Conservation (phyloP, 2,888 invertebrate species). For the Gordius sp. region DNA sequence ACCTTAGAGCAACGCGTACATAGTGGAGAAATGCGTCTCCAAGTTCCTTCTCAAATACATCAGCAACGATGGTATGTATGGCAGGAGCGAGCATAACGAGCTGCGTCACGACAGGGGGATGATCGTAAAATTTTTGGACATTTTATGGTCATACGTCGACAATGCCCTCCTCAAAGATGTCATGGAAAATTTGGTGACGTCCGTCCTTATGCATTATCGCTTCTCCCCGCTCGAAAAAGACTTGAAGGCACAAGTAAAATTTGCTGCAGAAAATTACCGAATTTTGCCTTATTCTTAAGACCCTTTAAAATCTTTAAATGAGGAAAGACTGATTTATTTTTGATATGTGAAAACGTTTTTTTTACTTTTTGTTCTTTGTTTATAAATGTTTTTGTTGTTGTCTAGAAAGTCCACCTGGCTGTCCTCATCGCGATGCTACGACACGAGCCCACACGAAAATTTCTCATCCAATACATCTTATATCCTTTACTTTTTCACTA, state of each 20-base stretch:
- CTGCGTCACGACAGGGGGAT: not conserved
- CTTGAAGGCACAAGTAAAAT: not conserved
- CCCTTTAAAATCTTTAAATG: no score
- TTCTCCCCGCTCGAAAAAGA: not conserved
- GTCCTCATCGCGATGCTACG: not conserved
- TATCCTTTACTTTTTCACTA: constrained; percentile 1
- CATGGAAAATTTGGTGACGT: constrained; percentile 7
- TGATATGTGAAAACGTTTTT: not conserved
- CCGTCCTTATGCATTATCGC: not conserved
- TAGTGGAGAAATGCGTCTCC: not conserved
- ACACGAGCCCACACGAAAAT: constrained; percentile 6
- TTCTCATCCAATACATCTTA: not conserved
- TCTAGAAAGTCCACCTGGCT: not conserved
- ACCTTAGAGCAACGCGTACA: not conserved
- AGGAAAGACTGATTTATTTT: not conserved
- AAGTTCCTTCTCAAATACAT: not conserved
- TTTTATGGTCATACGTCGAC: not conserved
- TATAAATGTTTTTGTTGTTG: no score
- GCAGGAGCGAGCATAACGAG: not conserved
- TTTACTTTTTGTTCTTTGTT: not conserved
- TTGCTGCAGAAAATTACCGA: no score
- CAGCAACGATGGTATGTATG: not conserved
- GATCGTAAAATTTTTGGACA: not conserved
- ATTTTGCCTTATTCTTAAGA: no score
- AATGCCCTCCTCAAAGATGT: not conserved